These are phyloP conservation scores for Chromis chromis DNA, from an alignment of 2,797 vertebrate genomes.

Conservation along the genomic window DNA sequence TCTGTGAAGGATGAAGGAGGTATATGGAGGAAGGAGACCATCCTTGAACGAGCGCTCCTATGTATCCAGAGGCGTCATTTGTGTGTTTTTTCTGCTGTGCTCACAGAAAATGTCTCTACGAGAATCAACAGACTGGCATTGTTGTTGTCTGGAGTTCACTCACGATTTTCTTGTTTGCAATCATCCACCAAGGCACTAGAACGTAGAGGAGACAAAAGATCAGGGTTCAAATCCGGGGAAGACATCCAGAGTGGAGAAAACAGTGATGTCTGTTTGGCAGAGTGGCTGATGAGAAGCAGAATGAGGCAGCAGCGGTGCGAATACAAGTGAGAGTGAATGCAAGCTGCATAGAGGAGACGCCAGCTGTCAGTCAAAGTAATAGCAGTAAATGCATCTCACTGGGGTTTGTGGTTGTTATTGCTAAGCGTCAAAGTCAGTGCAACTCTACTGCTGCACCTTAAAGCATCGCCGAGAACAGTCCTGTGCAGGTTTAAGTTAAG, in stretches of 20 bases:
- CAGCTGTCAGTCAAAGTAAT: slow-evolving; percentile 40
- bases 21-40: slow-evolving; percentile 8
- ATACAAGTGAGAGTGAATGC: slow-evolving; percentile 7
- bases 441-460: slow-evolving; percentile 17
- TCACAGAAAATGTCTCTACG: slow-evolving; percentile 9
- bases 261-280: slow-evolving; percentile 12
- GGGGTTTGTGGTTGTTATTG: slow-evolving; percentile 44
- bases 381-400: slow-evolving; percentile 31
- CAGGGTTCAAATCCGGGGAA: slow-evolving; percentile 39
- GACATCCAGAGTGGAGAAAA: slow-evolving; percentile 21
- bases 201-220: slow-evolving; percentile 37
- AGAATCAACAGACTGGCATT: slow-evolving; percentile 16
- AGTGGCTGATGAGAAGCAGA: slow-evolving; percentile 10
- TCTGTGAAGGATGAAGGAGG: slow-evolving; percentile 12
- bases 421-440: slow-evolving; percentile 45
- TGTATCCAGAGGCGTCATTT: neutral
- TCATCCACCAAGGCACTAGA: slow-evolving; percentile 66
- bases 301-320: slow-evolving; percentile 25
- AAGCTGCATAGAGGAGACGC: slow-evolving; percentile 46
- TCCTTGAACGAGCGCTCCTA: slow-evolving; percentile 1
- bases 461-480: slow-evolving; percentile 15
- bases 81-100: slow-evolving; percentile 8
- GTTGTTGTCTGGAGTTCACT: slow-evolving; percentile 1
- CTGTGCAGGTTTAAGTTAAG: neutral
- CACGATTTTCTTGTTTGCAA: slow-evolving; percentile 17